Evolutionary conservation across 2,888 invertebrate species (phyloP).

Genomic region (Tenthredo notha): DNA sequence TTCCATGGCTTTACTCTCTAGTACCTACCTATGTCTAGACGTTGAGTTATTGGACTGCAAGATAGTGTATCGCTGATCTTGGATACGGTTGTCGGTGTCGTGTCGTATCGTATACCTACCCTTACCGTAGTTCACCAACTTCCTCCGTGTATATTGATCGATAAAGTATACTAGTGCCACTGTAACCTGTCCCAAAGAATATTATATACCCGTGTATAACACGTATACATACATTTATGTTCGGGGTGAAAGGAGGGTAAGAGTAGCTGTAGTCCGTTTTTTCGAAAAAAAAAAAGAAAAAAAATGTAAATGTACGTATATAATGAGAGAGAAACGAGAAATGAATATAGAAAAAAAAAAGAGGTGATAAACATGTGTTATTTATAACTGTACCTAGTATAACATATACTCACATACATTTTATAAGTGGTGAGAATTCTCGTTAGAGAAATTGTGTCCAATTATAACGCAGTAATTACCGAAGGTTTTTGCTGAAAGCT

Average conservation of each 20-base stretch:
- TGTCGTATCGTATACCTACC: not conserved
- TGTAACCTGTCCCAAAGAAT: not conserved
- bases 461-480: slow-evolving; percentile 18
- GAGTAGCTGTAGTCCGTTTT: not conserved
- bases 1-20: not conserved
- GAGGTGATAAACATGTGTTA: not conserved
- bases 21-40: slow-evolving; percentile 3
- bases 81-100: slow-evolving; percentile 8
- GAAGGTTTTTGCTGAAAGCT: not conserved
- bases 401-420: not conserved
- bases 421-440: slow-evolving; percentile 2
- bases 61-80: slow-evolving; percentile 31
- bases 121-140: not conserved
- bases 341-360: not conserved
- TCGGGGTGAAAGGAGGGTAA: too few species aligned
- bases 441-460: slow-evolving; percentile 26
- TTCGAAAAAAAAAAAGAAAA: too few species aligned
- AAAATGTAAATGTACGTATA: not conserved
- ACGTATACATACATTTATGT: too few species aligned
- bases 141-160: slow-evolving; percentile 2
- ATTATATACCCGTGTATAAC: not conserved
- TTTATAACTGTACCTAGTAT: not conserved
- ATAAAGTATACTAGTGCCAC: not conserved
- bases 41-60: slow-evolving; percentile 33
- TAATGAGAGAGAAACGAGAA: not conserved